A percentile compares a stretch with the other conserved stretches of the same genome.
phyloP scores from a whole-genome alignment of 2,113 vertebrate genomes.

The Toxotes chatareus region DNA sequence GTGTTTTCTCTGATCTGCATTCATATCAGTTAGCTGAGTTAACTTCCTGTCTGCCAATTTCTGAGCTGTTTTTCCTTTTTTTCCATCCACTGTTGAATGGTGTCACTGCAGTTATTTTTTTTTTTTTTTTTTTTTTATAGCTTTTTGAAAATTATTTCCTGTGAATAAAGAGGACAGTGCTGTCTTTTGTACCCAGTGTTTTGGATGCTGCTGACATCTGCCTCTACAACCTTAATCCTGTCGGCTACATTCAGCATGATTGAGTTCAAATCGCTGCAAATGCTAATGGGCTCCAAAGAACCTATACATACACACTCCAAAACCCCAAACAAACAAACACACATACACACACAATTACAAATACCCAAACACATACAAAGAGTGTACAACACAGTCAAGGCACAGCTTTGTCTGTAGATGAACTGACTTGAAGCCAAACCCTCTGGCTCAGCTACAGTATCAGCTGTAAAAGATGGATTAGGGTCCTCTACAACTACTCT shows the following conservation, averaged over 20 bases:
- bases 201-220: constrained; percentile 72
- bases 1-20: constrained; percentile 52
- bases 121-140: neutral
- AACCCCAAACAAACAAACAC: neutral
- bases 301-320: neutral
- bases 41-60: constrained; percentile 38
- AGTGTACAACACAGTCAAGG: constrained; percentile 22
- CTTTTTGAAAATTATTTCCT: constrained; percentile 60
- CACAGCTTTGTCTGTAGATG: constrained; percentile 56
- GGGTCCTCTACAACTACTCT: constrained; percentile 63
- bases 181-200: constrained; percentile 58
- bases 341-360: constrained; percentile 19
- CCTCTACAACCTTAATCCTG: constrained; percentile 66
- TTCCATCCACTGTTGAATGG: constrained; percentile 22
- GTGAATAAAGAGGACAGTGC: constrained; percentile 42
- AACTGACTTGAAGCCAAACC: constrained; percentile 65
- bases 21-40: constrained; percentile 40
- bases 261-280: constrained; percentile 66
- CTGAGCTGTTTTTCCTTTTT: constrained; percentile 18
- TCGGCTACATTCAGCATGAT: constrained; percentile 63
- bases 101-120: constrained; percentile 11
- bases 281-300: constrained; percentile 58
- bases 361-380: constrained; percentile 1
- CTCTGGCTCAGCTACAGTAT: constrained; percentile 70
- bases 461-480: constrained; percentile 80